Evolutionary conservation across 1,140 invertebrate species (phyloP).

Genomic region (Musca vetustissima): DNA sequence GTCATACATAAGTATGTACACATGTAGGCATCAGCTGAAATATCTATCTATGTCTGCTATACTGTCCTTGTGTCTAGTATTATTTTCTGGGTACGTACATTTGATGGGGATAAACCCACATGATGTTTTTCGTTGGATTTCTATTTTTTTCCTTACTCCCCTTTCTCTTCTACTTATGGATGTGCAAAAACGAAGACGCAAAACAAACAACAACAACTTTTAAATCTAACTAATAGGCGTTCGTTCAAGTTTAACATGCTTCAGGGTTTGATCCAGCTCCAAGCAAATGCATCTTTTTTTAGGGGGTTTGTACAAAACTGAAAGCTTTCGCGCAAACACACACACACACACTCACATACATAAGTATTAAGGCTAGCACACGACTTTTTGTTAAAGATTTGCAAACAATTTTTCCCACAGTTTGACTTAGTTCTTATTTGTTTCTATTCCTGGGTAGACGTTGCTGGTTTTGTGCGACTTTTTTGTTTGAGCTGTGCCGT

Average conservation of each 20-base stretch:
- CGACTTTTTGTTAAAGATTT: conserved; percentile 10
- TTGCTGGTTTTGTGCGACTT: neutral
- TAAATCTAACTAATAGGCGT: conserved; percentile 1
- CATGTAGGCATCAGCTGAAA: too few relatives aligned
- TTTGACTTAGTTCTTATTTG: conserved; percentile 25
- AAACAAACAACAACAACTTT: too few relatives aligned
- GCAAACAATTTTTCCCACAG: conserved; percentile 24
- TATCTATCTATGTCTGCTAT: too few relatives aligned
- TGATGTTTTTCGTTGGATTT: neutral
- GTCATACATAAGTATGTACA: too few relatives aligned
- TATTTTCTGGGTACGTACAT: neutral
- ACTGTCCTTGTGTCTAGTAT: neutral
- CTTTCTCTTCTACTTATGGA: neutral
- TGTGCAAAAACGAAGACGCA: too few relatives aligned
- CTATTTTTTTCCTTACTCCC: neutral
- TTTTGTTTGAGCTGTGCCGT: conserved; percentile 1
- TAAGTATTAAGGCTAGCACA: neutral
- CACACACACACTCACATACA: neutral
- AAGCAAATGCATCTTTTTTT: too few relatives aligned
- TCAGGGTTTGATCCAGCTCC: too few relatives aligned
- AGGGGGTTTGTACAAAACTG: too few relatives aligned
- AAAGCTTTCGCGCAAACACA: neutral
- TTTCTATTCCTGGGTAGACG: neutral
- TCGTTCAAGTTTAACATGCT: neutral
- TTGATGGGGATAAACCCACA: conserved; percentile 18